Conservation (phyloP, 2,113 vertebrate species). For the Syrrhaptes paradoxus region DNA sequence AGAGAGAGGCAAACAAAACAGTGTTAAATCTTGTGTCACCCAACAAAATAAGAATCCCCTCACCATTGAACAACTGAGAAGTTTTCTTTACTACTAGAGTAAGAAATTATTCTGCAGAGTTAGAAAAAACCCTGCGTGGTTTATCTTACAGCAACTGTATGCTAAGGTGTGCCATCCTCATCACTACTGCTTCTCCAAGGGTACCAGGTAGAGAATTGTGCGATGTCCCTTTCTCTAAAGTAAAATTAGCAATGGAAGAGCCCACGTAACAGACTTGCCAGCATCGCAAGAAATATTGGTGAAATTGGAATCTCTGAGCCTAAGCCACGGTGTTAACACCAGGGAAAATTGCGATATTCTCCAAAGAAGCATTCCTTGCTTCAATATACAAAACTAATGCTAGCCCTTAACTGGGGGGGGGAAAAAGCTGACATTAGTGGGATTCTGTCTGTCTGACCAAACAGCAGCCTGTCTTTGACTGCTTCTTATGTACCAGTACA, state of each 20-base stretch:
- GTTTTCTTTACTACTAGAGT: not conserved
- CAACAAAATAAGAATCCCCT: not conserved
- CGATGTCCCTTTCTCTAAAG: not conserved
- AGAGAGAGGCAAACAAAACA: not conserved
- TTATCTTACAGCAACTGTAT: not conserved
- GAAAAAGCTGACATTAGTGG: not conserved
- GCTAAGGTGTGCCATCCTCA: not conserved
- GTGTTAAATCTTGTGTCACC: not conserved
- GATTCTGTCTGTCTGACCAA: not conserved
- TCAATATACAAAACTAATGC: not conserved
- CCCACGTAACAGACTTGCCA: not conserved
- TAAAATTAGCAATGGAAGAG: not conserved
- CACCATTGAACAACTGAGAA: not conserved
- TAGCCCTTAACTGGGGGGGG: not conserved
- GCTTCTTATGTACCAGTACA: not conserved
- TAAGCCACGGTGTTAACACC: not conserved
- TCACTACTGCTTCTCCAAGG: not conserved
- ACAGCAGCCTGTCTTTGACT: not conserved
- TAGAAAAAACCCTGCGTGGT: accelerated
- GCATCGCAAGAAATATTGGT: too few species aligned
- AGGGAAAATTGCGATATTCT: not conserved
- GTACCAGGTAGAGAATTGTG: not conserved
- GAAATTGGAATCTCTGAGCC: not conserved
- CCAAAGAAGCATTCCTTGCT: not conserved
- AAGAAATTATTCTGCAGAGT: not conserved